These are phyloP conservation scores for Semotilus atromaculatus DNA, from an alignment of 2,797 vertebrate genomes.

Conservation along the genomic window DNA sequence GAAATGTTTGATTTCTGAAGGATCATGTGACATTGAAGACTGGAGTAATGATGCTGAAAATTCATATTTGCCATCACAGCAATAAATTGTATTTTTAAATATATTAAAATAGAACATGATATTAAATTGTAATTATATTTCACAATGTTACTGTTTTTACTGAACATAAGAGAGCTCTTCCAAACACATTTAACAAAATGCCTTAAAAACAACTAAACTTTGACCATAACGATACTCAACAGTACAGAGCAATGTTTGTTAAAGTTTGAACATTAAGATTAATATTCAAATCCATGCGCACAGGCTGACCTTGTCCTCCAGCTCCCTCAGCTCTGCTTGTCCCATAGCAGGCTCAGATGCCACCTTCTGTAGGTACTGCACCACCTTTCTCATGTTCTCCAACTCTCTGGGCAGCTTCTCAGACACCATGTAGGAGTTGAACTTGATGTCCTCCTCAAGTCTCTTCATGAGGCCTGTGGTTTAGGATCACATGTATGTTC, in stretches of 20 bases:
- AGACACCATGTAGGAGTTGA: constrained; percentile 92
- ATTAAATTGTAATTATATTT: neutral
- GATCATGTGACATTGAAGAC: neutral
- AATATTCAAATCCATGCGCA: neutral
- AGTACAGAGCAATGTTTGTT: neutral
- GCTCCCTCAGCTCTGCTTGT: constrained; percentile 84
- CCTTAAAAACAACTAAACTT: neutral
- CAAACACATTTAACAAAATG: neutral
- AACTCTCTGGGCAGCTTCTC: constrained; percentile 94
- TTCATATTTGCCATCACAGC: neutral
- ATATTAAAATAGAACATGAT: neutral
- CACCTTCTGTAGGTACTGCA: constrained; percentile 90
- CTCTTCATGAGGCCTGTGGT: constrained; percentile 90
- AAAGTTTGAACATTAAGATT: neutral
- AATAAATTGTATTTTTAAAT: neutral
- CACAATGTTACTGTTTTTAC: neutral
- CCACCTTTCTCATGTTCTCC: constrained; percentile 82
- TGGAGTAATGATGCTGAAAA: too few species aligned
- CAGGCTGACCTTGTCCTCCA: constrained; percentile 85
- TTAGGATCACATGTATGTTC: neutral
- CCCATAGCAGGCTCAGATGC: constrained; percentile 90
- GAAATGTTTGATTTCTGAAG: neutral
- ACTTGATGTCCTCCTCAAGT: constrained; percentile 94
- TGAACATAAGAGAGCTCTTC: neutral
- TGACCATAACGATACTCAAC: neutral